phyloP scores from a whole-genome alignment of 2,113 vertebrate species.

The Vulpes ferrilata region DNA sequence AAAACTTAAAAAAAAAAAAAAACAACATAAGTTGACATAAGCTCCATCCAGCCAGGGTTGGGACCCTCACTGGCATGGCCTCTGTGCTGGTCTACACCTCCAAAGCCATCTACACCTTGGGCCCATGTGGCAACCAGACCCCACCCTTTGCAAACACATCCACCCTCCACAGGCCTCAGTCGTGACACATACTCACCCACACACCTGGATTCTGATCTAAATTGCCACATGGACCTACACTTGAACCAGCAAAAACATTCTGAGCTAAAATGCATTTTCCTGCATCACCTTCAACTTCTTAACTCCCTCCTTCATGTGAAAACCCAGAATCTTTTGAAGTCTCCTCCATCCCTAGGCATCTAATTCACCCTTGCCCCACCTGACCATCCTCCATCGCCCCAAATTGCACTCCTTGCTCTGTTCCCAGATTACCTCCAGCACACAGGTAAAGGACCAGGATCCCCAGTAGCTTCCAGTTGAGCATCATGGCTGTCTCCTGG shows the following conservation, averaged over 20 bases:
- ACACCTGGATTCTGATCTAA: not conserved
- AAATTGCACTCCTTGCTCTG: not conserved
- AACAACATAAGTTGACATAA: not conserved
- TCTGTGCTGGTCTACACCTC: not conserved
- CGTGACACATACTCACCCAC: not conserved
- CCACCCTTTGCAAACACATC: not conserved
- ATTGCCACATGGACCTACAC: not conserved
- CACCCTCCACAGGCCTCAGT: not conserved
- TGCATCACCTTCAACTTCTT: not conserved
- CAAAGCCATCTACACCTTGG: not conserved
- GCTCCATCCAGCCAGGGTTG: not conserved
- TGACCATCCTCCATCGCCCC: not conserved
- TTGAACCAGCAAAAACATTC: not conserved
- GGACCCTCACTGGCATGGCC: not conserved
- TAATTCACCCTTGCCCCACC: not conserved
- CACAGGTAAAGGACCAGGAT: constrained; percentile 74
- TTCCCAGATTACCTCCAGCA: constrained; percentile 56
- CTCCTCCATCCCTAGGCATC: not conserved
- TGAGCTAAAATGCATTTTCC: not conserved
- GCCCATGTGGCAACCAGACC: not conserved
- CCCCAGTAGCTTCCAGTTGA: constrained; percentile 70
- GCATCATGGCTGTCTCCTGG: constrained; percentile 56
- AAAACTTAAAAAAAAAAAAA: too few relatives aligned
- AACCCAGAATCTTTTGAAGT: not conserved
- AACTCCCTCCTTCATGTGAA: not conserved